Evolutionary conservation across 2,888 invertebrate species (phyloP), one percentile per base, ranked within the genome.

Genomic region (Cactoblastis cactorum): DNA sequence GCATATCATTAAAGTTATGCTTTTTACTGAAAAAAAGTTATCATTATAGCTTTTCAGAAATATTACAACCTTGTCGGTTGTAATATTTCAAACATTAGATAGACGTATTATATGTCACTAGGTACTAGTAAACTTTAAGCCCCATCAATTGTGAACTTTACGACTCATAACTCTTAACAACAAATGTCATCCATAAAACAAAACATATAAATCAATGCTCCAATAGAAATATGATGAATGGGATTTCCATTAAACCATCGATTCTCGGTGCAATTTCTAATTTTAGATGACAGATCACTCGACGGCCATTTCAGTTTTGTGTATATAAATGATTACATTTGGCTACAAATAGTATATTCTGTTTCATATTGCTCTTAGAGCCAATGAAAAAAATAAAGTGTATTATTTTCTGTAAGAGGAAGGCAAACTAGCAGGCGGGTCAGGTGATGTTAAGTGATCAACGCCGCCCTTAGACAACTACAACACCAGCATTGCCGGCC

Each of bases 151-250:
- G 28, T 11, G 28, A 28, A 28, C 17, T 43, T 43, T 43, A 43
- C 28, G 28, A 11, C 28, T 43, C 43, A 28, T 43, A 43, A 41
- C 24, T 41, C 41, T 41, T 41, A 24, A 32, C 14, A 32, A 45
- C 45, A 46, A 45, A 45, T 35, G 47, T 11, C 35, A 47, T 37
- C 47, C 47, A 47, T 35, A 15, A 47, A 47, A 47, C 22, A 37
- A 1, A 15, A 15, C 2, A 11, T 47, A 47, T 47, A 35, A 15
- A 35, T 34, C 34, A 47, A 37, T 11, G 28, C 47, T 22, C 35
- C 47, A 24, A 47, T 47, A 35, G 47, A 47, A 45, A 47, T n/a
- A 35, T 47, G 35, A 35, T 15, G 11, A 22, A 47, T 37, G 35
- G 24, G 5, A 12, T 45, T 19, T 45, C 45, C 19, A 35, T 47